A percentile compares a stretch with the other conserved stretches of the same genome.
phyloP scores from a whole-genome alignment of 2,888 invertebrate genomes.

The Bibio marci region DNA sequence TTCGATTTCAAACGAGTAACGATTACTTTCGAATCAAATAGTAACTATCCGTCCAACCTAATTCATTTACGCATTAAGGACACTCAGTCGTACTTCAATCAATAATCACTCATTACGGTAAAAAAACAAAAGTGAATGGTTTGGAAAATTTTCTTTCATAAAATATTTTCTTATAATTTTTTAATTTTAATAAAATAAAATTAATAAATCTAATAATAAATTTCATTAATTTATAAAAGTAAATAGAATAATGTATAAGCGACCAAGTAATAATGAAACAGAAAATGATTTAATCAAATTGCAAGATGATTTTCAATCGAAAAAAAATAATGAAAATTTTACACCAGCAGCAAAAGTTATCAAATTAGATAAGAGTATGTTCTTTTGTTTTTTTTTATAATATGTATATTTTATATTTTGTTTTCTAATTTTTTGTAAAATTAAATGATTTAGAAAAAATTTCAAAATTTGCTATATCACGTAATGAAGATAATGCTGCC shows the following conservation, averaged over 20 bases:
- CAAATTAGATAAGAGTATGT: slow-evolving; percentile 19
- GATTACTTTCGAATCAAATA: no score
- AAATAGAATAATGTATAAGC: slow-evolving; percentile 33
- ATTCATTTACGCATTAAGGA: no score
- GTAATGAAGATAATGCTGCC: not conserved
- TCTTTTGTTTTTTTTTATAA: no score
- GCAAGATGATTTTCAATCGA: slow-evolving; percentile 50
- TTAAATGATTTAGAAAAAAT: slow-evolving; percentile 12
- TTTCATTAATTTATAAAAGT: not conserved
- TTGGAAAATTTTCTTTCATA: no score
- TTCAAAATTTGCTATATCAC: slow-evolving; percentile 21
- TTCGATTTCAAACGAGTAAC: no score
- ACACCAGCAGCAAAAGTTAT: slow-evolving; percentile 44
- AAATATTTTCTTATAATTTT: no score
- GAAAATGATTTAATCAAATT: slow-evolving; percentile 58
- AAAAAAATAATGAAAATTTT: slow-evolving; percentile 36
- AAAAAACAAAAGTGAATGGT: no score
- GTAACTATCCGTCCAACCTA: no score
- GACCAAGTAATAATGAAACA: slow-evolving; percentile 51
- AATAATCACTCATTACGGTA: no score
- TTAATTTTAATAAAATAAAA: no score
- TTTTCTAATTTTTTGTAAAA: slow-evolving; percentile 11
- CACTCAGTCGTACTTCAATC: no score
- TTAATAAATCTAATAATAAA: no score
- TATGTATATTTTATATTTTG: not conserved